Evolutionary conservation across 2,888 invertebrate genomes (phyloP).

Genomic region (Thymelicus sylvestris): DNA sequence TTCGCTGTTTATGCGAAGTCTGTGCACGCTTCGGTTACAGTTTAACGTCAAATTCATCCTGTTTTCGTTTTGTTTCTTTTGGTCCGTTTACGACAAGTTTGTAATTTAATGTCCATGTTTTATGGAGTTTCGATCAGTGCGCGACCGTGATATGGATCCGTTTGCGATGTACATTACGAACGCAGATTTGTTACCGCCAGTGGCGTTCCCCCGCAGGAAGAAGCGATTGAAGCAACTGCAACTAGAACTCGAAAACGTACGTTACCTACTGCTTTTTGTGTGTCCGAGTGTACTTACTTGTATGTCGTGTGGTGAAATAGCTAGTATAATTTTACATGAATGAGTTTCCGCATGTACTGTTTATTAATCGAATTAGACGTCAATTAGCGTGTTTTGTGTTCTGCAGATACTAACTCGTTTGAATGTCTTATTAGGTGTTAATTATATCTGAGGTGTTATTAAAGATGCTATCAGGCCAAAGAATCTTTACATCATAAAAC

Average conservation of each 20-base stretch:
- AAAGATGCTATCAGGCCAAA: slow-evolving; percentile 1
- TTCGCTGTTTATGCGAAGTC: slow-evolving; percentile 64
- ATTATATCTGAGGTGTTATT: slow-evolving; percentile 19
- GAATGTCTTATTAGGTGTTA: slow-evolving; percentile 30
- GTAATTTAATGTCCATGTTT: slow-evolving; percentile 14
- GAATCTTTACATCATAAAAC: slow-evolving; percentile 1
- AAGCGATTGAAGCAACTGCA: slow-evolving; percentile 75
- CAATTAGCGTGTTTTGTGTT: slow-evolving; percentile 30
- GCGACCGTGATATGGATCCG: slow-evolving; percentile 66
- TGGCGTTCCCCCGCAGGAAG: slow-evolving; percentile 75
- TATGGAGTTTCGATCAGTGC: slow-evolving; percentile 41
- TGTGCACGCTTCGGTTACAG: slow-evolving; percentile 57
- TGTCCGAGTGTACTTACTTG: slow-evolving; percentile 38
- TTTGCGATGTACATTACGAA: slow-evolving; percentile 78
- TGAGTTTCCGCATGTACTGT: slow-evolving; percentile 33
- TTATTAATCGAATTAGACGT: slow-evolving; percentile 26
- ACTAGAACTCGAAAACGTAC: slow-evolving; percentile 63
- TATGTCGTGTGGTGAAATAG: slow-evolving; percentile 28
- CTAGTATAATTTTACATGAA: slow-evolving; percentile 4
- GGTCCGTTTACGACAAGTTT: slow-evolving; percentile 21
- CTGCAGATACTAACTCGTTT: slow-evolving; percentile 28
- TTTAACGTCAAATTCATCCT: slow-evolving; percentile 63
- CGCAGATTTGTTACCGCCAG: slow-evolving; percentile 72
- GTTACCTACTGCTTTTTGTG: slow-evolving; percentile 42
- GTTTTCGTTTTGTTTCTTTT: slow-evolving; percentile 53